Percentiles rank a stretch among this genome's conserved stretches.
These are phyloP conservation scores for Pantherophis guttatus DNA, from an alignment of 2,113 vertebrate species.

Conservation along the genomic window DNA sequence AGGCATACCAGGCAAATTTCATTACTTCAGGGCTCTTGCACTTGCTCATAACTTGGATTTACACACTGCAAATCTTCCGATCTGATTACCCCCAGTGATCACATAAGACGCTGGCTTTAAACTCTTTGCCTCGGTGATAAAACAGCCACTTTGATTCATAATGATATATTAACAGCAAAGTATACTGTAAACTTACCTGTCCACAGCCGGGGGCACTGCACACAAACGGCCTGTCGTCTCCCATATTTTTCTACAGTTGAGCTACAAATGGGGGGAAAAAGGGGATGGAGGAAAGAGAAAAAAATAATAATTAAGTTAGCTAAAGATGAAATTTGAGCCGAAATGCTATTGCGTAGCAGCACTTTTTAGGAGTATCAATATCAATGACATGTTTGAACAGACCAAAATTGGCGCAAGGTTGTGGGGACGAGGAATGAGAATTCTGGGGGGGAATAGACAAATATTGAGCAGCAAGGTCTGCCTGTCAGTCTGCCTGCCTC, in stretches of 20 bases:
- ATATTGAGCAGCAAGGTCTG: neutral
- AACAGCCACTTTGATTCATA: conserved; percentile 74
- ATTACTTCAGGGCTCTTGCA: conserved; percentile 54
- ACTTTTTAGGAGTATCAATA: conserved; percentile 37
- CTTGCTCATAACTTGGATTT: conserved; percentile 65
- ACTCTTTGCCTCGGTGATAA: conserved; percentile 67
- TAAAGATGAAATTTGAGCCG: neutral
- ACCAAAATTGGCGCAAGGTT: neutral
- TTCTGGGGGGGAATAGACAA: neutral
- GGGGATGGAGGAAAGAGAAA: conserved; percentile 3
- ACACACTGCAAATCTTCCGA: conserved; percentile 63
- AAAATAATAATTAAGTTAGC: conserved; percentile 59
- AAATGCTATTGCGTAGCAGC: conserved; percentile 41
- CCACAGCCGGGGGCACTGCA: conserved; percentile 93
- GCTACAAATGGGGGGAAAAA: conserved; percentile 57
- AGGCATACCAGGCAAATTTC: conserved; percentile 53
- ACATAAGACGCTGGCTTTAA: conserved; percentile 63
- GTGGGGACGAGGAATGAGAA: neutral
- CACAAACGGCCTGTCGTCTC: conserved; percentile 97
- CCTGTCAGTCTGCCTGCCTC: neutral
- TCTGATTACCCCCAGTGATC: conserved; percentile 65
- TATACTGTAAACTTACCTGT: conserved; percentile 83
- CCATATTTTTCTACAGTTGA: conserved; percentile 77
- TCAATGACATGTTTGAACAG: neutral
- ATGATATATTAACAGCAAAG: conserved; percentile 62